Evolutionary conservation across 2,888 invertebrate genomes (phyloP).

Genomic region (Schizaphis graminum): DNA sequence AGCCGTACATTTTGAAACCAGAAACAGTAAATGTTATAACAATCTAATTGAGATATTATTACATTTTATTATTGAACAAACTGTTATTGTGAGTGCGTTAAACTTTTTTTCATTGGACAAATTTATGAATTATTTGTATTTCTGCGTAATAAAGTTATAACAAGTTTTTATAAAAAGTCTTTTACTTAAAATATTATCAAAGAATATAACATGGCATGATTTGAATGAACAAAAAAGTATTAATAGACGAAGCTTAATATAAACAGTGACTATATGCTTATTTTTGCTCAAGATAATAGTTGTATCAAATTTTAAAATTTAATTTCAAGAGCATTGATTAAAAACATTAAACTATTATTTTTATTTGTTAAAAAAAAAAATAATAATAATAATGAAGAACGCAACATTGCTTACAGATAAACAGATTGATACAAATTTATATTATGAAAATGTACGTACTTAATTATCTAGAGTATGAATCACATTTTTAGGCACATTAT

Average conservation of each 20-base stretch:
- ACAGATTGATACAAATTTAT: too few relatives aligned
- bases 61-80: background rate
- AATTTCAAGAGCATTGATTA: background rate
- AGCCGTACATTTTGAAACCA: background rate
- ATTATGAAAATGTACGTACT: background rate
- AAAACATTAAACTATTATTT: background rate
- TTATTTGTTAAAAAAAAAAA: background rate
- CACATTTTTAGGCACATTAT: background rate
- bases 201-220: background rate
- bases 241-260: background rate
- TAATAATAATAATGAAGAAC: too few relatives aligned
- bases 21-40: slow-evolving; percentile 32
- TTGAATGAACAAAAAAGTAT: background rate
- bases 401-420: background rate
- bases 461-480: background rate
- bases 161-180: background rate
- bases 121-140: background rate
- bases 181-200: background rate
- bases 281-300: background rate
- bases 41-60: slow-evolving; percentile 7
- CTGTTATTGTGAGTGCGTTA: background rate
- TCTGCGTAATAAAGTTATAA: background rate
- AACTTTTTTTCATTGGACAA: background rate
- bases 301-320: too few relatives aligned
- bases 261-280: background rate